Evolutionary conservation across 92 coral and sea anemone genomes (phyloP).

Genomic region (Parazoanthus darwini): DNA sequence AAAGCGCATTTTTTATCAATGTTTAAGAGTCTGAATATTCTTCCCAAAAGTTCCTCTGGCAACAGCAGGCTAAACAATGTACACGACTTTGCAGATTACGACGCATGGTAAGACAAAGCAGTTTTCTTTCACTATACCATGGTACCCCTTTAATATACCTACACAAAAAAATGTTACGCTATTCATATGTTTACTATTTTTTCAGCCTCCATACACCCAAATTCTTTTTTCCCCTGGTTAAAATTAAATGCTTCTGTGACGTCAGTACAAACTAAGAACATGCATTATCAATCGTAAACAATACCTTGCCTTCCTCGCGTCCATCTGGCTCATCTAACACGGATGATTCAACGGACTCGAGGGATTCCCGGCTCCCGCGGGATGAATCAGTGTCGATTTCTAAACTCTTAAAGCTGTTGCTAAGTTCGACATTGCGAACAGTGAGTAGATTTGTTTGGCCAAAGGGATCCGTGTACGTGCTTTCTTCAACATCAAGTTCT

Average conservation of each 20-base stretch:
- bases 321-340: slow-evolving; percentile 53
- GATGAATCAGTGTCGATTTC: slow-evolving; percentile 92
- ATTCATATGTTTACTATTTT: not conserved
- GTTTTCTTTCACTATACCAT: too few species aligned
- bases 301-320: slow-evolving; percentile 2
- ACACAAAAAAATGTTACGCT: not conserved
- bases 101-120: too few species aligned
- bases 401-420: slow-evolving; percentile 86
- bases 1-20: too few species aligned
- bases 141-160: too few species aligned
- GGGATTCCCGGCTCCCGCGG: slow-evolving; percentile 85
- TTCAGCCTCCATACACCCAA: too few species aligned
- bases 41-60: too few species aligned
- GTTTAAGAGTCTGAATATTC: too few species aligned
- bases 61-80: too few species aligned
- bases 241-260: too few species aligned
- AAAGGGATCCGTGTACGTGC: slow-evolving; percentile 24
- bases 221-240: too few species aligned
- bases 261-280: too few species aligned
- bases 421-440: slow-evolving; percentile 71
- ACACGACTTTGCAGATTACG: too few species aligned
- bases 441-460: slow-evolving; percentile 69
- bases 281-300: not conserved
- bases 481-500: slow-evolving; percentile 73
- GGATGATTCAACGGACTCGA: slow-evolving; percentile 81